These are phyloP conservation scores for Hydrolagus colliei DNA, from an alignment of 2,797 vertebrate species.

Conservation along the genomic window DNA sequence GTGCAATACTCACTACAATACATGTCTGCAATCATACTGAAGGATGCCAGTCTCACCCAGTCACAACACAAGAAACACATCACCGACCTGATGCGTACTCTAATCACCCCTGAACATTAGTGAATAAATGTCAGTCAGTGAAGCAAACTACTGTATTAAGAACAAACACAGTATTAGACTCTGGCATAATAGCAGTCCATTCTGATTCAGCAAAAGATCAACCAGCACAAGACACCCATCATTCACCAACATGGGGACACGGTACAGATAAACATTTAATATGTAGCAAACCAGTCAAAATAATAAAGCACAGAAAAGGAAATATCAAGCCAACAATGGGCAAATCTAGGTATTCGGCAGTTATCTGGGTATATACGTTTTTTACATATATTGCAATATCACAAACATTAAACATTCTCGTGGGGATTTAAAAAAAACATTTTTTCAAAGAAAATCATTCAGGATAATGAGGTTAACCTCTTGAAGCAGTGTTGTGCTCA, in stretches of 20 bases:
- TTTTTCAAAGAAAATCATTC: background rate
- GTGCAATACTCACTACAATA: too few species aligned
- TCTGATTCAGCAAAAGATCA: background rate
- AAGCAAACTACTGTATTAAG: background rate
- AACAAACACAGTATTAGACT: background rate
- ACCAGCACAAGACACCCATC: background rate
- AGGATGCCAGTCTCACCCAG: background rate
- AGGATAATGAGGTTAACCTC: conserved; percentile 9
- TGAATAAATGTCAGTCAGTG: background rate
- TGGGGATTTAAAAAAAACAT: background rate
- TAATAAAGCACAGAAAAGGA: too few species aligned
- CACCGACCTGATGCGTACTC: background rate
- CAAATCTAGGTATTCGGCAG: too few species aligned
- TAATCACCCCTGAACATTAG: background rate
- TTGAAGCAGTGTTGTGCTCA: background rate
- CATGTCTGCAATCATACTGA: background rate
- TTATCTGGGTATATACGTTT: too few species aligned
- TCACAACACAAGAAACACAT: background rate
- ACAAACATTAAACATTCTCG: background rate
- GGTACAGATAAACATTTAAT: too few species aligned
- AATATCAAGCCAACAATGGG: background rate
- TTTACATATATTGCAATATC: background rate
- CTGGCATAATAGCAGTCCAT: background rate
- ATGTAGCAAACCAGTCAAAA: too few species aligned
- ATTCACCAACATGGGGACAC: background rate